A percentile compares a stretch with the other conserved stretches of the same genome.
These are phyloP conservation scores for Pinna nobilis DNA, from an alignment of 1,140 invertebrate genomes.

Conservation along the genomic window DNA sequence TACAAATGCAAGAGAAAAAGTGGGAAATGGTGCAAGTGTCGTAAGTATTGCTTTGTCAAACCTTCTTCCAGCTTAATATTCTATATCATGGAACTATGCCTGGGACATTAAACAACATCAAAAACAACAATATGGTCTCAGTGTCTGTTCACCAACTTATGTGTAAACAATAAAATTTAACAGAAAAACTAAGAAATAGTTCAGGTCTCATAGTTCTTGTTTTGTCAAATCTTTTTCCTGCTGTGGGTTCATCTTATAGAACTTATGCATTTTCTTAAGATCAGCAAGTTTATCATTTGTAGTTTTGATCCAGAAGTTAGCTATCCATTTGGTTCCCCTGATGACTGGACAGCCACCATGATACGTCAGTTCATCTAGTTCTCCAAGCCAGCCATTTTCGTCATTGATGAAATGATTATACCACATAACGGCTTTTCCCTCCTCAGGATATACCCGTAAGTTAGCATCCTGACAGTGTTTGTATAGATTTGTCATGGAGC, in stretches of 20 bases:
- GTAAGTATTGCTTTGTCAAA: no score
- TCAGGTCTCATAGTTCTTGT: conserved; percentile 28
- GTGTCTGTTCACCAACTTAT: no score
- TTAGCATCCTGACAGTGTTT: conserved; percentile 46
- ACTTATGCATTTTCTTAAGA: conserved; percentile 45
- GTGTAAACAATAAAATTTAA: no score
- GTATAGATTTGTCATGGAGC: conserved; percentile 42
- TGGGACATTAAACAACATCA: no score
- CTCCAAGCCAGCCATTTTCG: conserved; percentile 52
- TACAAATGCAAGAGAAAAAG: no score
- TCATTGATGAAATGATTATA: conserved; percentile 59
- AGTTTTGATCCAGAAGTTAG: conserved; percentile 59
- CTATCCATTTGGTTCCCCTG: conserved; percentile 59
- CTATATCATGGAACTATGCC: no score
- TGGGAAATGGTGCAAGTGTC: no score
- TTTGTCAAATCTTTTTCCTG: conserved; percentile 9
- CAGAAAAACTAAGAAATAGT: no score
- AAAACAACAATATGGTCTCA: no score
- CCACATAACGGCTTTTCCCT: conserved; percentile 59
- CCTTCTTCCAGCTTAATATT: no score
- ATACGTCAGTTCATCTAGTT: conserved; percentile 46
- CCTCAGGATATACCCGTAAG: conserved; percentile 42
- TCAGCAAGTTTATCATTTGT: conserved; percentile 50
- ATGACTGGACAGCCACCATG: conserved; percentile 59
- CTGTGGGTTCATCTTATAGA: conserved; percentile 10